These are phyloP conservation scores for Xenops minutus DNA, from an alignment of 2,797 vertebrate species.

Conservation along the genomic window DNA sequence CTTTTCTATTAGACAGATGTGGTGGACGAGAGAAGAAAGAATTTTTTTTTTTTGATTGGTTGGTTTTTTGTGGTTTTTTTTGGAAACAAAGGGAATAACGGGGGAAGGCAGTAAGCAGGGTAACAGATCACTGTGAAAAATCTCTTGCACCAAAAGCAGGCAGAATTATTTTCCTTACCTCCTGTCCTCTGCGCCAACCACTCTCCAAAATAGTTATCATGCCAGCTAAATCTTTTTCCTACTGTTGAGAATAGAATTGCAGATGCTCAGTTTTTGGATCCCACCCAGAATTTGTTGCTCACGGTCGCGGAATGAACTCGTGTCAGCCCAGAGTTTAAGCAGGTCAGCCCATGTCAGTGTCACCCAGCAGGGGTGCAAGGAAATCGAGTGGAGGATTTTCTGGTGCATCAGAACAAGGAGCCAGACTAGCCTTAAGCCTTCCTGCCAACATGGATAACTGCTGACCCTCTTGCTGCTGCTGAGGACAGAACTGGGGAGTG, in stretches of 20 bases:
- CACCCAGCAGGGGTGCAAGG: not conserved
- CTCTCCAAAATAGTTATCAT: not conserved
- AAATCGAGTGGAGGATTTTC: not conserved
- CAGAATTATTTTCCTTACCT: not conserved
- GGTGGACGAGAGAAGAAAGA: not conserved
- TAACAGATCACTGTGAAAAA: not conserved
- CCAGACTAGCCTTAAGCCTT: not conserved
- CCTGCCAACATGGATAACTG: not conserved
- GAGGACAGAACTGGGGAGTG: not conserved
- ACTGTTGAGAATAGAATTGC: not conserved
- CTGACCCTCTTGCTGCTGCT: not conserved
- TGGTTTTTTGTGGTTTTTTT: too few species aligned
- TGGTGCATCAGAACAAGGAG: not conserved
- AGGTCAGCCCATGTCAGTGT: not conserved
- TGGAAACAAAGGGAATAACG: not conserved
- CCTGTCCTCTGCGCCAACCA: not conserved
- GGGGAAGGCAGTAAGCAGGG: not conserved
- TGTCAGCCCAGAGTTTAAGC: not conserved
- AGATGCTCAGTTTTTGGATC: not conserved
- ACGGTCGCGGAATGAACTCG: not conserved
- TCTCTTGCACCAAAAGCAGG: not conserved
- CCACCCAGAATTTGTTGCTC: not conserved
- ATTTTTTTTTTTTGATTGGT: too few species aligned
- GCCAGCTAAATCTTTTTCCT: not conserved
- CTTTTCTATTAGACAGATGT: not conserved